Evolutionary conservation across 2,888 invertebrate genomes (phyloP).

Genomic region (Trichopoda pennipes): DNA sequence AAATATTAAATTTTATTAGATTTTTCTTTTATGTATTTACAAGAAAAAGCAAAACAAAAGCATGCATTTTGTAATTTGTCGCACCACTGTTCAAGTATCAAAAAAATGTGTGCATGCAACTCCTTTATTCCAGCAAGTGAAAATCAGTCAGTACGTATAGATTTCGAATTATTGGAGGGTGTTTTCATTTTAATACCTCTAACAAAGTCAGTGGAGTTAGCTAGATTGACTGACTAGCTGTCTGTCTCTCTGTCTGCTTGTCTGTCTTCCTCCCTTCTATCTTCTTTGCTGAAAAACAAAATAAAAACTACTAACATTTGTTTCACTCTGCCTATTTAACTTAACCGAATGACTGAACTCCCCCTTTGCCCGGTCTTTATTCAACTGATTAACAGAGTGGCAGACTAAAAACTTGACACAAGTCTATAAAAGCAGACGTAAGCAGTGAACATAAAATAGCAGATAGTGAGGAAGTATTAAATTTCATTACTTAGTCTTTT

Average conservation of each 20-base stretch:
- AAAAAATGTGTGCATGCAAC: conserved; percentile 36
- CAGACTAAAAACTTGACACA: conserved; percentile 65
- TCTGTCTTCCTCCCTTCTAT: not conserved
- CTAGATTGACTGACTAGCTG: conserved; percentile 11
- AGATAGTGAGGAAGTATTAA: conserved; percentile 65
- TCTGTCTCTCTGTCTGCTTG: not conserved
- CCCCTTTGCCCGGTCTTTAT: conserved; percentile 5
- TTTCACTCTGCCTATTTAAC: conserved; percentile 20
- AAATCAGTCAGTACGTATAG: conserved; percentile 55
- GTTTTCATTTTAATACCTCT: conserved; percentile 65
- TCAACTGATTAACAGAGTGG: conserved; percentile 51
- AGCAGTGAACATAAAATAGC: conserved; percentile 55
- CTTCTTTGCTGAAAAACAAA: not conserved
- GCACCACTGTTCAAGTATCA: conserved; percentile 42
- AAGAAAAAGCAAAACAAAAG: not conserved
- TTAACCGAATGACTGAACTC: conserved; percentile 16
- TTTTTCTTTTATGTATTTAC: not conserved
- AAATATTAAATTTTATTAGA: too few relatives aligned
- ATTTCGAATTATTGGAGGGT: conserved; percentile 62
- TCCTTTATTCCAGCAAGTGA: conserved; percentile 29
- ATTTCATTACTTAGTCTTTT: conserved; percentile 53
- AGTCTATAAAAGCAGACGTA: conserved; percentile 66
- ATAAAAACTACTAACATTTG: not conserved
- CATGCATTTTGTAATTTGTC: not conserved
- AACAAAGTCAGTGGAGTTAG: conserved; percentile 35